Evolutionary conservation across 2,888 invertebrate species (phyloP).

Genomic region (Aphrophora alni): DNA sequence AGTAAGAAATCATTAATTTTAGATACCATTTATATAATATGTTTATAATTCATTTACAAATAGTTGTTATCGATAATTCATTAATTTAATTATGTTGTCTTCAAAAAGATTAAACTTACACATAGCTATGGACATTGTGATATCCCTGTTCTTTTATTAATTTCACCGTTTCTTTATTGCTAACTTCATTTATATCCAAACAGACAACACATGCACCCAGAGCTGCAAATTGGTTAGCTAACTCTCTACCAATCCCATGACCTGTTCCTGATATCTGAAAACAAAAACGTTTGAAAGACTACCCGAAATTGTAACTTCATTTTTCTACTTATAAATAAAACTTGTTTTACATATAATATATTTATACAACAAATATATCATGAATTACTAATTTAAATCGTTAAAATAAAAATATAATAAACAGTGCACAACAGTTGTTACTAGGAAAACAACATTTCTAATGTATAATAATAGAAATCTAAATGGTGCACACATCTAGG

Average conservation of each 20-base stretch:
- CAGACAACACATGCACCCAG: conserved; percentile 76
- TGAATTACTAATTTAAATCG: background rate
- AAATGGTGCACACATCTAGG: too few relatives aligned
- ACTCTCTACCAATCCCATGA: conserved; percentile 82
- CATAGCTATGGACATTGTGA: conserved; percentile 49
- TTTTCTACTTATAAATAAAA: background rate
- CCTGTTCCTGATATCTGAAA: conserved; percentile 72
- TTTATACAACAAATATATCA: too few relatives aligned
- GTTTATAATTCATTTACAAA: too few relatives aligned
- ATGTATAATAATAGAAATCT: too few relatives aligned
- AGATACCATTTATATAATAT: too few relatives aligned
- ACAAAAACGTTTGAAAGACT: background rate
- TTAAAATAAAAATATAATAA: too few relatives aligned
- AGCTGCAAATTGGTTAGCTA: conserved; percentile 74
- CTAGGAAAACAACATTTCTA: too few relatives aligned
- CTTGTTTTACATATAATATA: background rate
- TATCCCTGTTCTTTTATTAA: conserved; percentile 63
- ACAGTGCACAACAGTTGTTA: too few relatives aligned
- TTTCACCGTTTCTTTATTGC: conserved; percentile 71
- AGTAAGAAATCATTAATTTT: too few relatives aligned
- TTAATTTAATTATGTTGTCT: too few relatives aligned
- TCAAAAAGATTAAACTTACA: conserved; percentile 42
- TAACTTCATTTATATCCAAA: conserved; percentile 75
- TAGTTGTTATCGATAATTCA: too few relatives aligned
- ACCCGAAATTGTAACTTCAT: background rate